phyloP scores from a whole-genome alignment of 1,140 invertebrate species.

The Acromyrmex echinatior region DNA sequence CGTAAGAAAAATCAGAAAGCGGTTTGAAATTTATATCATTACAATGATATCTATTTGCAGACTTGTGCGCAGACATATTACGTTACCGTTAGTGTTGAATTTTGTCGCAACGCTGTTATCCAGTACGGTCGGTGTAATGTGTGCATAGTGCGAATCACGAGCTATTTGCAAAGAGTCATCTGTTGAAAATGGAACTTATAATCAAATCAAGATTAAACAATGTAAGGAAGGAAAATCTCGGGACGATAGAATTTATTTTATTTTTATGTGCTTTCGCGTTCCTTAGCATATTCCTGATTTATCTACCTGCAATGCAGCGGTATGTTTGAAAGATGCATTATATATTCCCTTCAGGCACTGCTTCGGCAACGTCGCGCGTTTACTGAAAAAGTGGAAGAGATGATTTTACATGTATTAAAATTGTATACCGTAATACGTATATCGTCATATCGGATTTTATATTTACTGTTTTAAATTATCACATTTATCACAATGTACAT shows the following conservation, averaged over 20 bases:
- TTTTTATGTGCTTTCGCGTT: conserved; percentile 6
- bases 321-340: conserved; percentile 20
- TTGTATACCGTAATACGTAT: neutral
- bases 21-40: conserved; percentile 36
- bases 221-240: neutral
- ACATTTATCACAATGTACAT: neutral
- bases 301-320: conserved; percentile 41
- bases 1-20: conserved; percentile 13
- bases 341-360: conserved; percentile 1
- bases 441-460: neutral
- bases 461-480: neutral
- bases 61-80: conserved; percentile 38
- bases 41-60: conserved; percentile 52
- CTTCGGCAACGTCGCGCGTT: neutral
- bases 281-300: conserved; percentile 24
- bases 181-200: conserved; percentile 31
- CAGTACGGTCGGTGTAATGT: neutral
- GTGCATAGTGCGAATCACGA: neutral
- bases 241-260: conserved; percentile 40
- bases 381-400: neutral
- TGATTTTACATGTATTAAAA: neutral
- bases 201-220: conserved; percentile 21
- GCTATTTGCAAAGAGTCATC: neutral
- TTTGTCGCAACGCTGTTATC: neutral
- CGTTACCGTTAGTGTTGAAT: conserved; percentile 29